Conservation (phyloP, 2,888 invertebrate species). For the Lysandra coridon region DNA sequence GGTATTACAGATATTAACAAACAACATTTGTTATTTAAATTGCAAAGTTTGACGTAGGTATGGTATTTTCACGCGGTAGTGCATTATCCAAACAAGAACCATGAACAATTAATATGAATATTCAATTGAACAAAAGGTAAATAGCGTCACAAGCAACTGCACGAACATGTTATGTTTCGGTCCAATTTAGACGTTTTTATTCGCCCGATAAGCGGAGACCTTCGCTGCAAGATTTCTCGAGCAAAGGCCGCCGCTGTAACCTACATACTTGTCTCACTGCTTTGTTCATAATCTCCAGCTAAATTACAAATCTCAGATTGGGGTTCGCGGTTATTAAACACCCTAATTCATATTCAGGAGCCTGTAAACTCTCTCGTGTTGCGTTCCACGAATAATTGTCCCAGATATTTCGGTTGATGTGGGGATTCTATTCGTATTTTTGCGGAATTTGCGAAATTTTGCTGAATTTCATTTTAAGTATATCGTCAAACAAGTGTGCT, state of each 20-base stretch:
- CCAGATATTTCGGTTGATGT: neutral
- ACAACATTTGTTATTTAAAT: slow-evolving; percentile 17
- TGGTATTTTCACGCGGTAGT: slow-evolving; percentile 3
- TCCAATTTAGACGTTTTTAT: slow-evolving; percentile 19
- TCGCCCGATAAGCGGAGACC: slow-evolving; percentile 26
- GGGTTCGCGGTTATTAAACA: neutral
- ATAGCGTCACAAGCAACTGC: slow-evolving; percentile 21
- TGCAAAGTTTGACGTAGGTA: neutral
- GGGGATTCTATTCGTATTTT: neutral
- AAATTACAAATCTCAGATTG: neutral
- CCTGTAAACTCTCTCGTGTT: neutral
- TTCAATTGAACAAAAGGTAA: slow-evolving; percentile 13
- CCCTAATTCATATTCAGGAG: neutral
- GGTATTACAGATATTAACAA: neutral
- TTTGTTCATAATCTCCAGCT: slow-evolving; percentile 16
- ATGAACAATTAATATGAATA: neutral
- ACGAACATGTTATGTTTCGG: slow-evolving; percentile 5
- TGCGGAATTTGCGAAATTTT: neutral
- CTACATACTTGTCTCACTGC: slow-evolving; percentile 26
- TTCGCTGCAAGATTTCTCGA: slow-evolving; percentile 29
- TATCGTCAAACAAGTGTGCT: neutral
- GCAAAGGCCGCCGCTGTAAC: slow-evolving; percentile 24
- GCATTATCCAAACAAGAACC: neutral
- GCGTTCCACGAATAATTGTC: neutral
- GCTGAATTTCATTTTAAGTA: neutral